Conservation (phyloP, 2,797 vertebrate genomes). For the Mormyrops boulengeri region DNA sequence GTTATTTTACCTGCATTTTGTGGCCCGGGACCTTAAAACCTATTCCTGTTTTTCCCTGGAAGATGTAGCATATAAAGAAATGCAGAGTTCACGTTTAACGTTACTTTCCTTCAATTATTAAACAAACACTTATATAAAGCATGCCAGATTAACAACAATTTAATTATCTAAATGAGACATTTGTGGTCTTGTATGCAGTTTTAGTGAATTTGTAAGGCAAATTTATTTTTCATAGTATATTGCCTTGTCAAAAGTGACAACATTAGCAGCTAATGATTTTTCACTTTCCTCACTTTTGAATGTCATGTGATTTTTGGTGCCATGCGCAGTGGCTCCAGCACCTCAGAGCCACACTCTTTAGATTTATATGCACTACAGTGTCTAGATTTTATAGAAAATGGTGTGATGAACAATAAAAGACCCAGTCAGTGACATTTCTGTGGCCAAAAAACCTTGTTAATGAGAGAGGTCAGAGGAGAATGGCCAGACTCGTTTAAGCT, state of each 20-base stretch:
- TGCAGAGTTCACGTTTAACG: background rate
- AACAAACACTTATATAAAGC: background rate
- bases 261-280: background rate
- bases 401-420: background rate
- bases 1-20: background rate
- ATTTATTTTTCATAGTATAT: background rate
- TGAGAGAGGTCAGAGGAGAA: background rate
- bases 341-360: background rate
- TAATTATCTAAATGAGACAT: background rate
- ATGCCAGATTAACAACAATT: background rate
- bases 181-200: background rate
- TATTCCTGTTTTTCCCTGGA: background rate
- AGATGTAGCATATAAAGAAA: background rate
- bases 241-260: background rate
- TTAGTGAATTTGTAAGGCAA: background rate
- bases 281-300: background rate
- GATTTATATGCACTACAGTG: background rate
- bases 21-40: background rate
- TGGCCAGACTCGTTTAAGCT: background rate
- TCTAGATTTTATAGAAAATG: background rate
- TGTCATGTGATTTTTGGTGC: background rate
- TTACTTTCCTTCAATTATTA: background rate
- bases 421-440: background rate
- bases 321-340: background rate
- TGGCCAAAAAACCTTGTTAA: background rate